Base-by-base conservation (phyloP, 2,797 vertebrate species). In the Margarornis squamiger region DNA sequence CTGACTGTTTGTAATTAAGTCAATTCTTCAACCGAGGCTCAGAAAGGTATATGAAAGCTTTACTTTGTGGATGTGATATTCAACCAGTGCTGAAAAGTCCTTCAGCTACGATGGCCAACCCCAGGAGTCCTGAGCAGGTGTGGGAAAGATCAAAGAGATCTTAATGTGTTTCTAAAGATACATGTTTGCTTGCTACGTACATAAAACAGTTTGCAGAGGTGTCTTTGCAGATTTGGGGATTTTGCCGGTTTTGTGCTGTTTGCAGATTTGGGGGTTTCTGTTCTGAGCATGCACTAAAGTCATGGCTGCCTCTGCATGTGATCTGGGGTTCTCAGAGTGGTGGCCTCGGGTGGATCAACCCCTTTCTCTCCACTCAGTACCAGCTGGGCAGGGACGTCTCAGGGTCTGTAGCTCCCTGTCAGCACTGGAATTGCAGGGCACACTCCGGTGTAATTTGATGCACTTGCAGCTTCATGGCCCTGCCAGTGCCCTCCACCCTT, bases 141-240 rank as follows among this genome's bases (percentile, higher is more conserved):
- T 23, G 54, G n/a, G 45, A 58, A 74, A 46, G 38, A 55, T 48
- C 58, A 70, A 13, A 55, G 54, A 46, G 12, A 55, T 55, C 54
- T 78, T 48, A 6, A 54, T 41, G 18, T 70, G 21, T 58, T 81
- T 87, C 48, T 78, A 12, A 61, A 84, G 61, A 19, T 17, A 34
- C 45, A 1, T 0, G 0, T 65, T 58, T 82, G 21, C 62, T 48
- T 46, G 23, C 10, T 45, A 7, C 6, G 0, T 24, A 22, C 18
- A 10, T 36, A 45, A 71, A 55, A 19, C n/a, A 15, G 11, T 43
- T 46, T 2, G 12, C 76, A 88, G 80, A 54, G 16, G 22, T 71
- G 59, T 71, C 63, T 92, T 66, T 92, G 68, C 77, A 89, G 74
- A 46, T 54, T 43, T 88, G 73, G 71, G 86, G 88, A 88, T 95